phyloP scores from a whole-genome alignment of 2,888 invertebrate species.

The Chouioia cunea region DNA sequence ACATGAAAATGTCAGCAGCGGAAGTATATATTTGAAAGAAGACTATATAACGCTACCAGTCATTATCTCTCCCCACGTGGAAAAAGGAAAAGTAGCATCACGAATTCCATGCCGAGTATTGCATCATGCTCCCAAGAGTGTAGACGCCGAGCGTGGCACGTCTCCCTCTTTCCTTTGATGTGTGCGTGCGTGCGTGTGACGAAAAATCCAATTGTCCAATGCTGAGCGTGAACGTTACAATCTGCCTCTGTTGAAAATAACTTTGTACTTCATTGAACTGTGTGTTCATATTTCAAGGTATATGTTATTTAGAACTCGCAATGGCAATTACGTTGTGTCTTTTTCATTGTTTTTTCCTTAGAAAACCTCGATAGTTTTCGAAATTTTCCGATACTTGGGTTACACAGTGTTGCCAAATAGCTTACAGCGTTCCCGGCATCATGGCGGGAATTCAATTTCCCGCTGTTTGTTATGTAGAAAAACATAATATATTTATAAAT shows the following conservation, averaged over 20 bases:
- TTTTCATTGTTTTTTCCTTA: conserved; percentile 7
- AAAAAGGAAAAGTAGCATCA: conserved; percentile 16
- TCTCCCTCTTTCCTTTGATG: no score
- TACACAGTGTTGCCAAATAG: conserved; percentile 34
- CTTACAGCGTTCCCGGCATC: not conserved
- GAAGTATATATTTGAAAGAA: conserved; percentile 36
- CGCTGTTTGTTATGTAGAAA: conserved; percentile 12
- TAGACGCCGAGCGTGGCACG: conserved; percentile 21
- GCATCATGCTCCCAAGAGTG: conserved; percentile 33
- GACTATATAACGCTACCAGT: conserved; percentile 3
- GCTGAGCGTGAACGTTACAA: conserved; percentile 23
- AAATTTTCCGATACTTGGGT: conserved; percentile 26
- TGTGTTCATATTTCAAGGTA: conserved; percentile 1
- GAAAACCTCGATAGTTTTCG: conserved; percentile 21
- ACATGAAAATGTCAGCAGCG: conserved; percentile 24
- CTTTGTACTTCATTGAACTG: not conserved
- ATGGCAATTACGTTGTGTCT: not conserved
- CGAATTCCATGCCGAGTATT: conserved; percentile 29
- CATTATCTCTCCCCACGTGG: conserved; percentile 8
- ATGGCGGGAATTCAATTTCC: conserved; percentile 32
- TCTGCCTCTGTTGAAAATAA: conserved; percentile 8
- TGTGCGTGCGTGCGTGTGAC: conserved; percentile 15
- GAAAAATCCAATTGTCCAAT: conserved; percentile 29
- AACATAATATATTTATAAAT: conserved; percentile 28
- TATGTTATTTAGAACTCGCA: not conserved